These are phyloP conservation scores for Micromesistius poutassou DNA, from an alignment of 2,797 vertebrate genomes.

Conservation along the genomic window DNA sequence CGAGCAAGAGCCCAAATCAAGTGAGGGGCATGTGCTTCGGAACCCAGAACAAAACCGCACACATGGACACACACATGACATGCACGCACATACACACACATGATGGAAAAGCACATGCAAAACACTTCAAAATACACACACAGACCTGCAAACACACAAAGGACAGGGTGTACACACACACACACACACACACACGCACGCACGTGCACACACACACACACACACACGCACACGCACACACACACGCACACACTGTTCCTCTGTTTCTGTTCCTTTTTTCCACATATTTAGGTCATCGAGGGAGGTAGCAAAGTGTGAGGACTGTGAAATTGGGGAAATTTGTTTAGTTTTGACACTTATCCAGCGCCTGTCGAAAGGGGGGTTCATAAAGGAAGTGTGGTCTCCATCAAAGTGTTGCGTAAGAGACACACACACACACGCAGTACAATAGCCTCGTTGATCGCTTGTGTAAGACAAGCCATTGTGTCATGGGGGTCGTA, in stretches of 20 bases:
- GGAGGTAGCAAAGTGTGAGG: slow-evolving; percentile 12
- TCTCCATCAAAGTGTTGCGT: slow-evolving; percentile 4
- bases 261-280: slow-evolving; percentile 36
- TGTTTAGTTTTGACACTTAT: slow-evolving; percentile 32
- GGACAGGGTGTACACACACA: not conserved
- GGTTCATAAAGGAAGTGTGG: slow-evolving; percentile 24
- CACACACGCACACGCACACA: too few relatives aligned
- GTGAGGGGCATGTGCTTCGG: slow-evolving; percentile 44
- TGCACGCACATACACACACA: slow-evolving; percentile 20
- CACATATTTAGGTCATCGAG: slow-evolving; percentile 28
- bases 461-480: not conserved
- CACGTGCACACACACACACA: too few relatives aligned
- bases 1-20: slow-evolving; percentile 33
- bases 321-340: slow-evolving; percentile 26
- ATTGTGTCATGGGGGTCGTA: slow-evolving; percentile 8
- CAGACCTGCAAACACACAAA: slow-evolving; percentile 6
- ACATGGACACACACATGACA: not conserved
- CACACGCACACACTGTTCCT: not conserved
- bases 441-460: slow-evolving; percentile 5
- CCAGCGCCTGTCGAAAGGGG: slow-evolving; percentile 20
- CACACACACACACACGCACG: too few relatives aligned
- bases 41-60: slow-evolving; percentile 5
- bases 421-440: not conserved
- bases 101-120: slow-evolving; percentile 4
- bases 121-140: too few relatives aligned